phyloP scores from a whole-genome alignment of 2,113 vertebrate genomes.

The Microcebus lehilahytsara region DNA sequence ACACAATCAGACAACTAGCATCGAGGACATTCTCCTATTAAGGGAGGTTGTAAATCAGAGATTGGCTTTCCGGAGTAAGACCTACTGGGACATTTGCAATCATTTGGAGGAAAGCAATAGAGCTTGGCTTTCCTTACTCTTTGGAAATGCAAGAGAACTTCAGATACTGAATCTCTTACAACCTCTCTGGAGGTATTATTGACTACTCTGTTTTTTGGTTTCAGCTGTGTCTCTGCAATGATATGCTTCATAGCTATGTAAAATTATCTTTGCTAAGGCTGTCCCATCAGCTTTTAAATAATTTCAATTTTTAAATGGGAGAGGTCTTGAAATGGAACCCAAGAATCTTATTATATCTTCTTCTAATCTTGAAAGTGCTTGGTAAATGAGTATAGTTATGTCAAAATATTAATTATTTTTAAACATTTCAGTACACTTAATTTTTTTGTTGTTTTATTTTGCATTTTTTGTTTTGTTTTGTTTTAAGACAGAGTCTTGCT shows the following conservation, averaged over 20 bases:
- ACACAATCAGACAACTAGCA: neutral
- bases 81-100: neutral
- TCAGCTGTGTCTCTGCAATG: neutral
- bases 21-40: neutral
- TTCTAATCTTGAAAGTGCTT: neutral
- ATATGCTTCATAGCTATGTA: neutral
- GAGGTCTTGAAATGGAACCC: neutral
- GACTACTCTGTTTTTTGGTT: neutral
- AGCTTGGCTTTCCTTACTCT: neutral
- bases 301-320: neutral
- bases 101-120: neutral
- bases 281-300: neutral
- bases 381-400: neutral
- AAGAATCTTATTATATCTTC: neutral
- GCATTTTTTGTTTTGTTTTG: conserved; percentile 2
- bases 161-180: neutral
- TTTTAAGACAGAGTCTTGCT: neutral
- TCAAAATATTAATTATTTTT: neutral
- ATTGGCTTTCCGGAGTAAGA: neutral
- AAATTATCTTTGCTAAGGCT: neutral
- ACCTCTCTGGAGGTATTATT: neutral
- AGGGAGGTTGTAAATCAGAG: neutral
- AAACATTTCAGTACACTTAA: neutral
- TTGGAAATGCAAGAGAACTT: conserved; percentile 15
- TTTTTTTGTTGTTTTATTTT: neutral